phyloP scores from a whole-genome alignment of 1,140 invertebrate species.

The Drosophila sproati region DNA sequence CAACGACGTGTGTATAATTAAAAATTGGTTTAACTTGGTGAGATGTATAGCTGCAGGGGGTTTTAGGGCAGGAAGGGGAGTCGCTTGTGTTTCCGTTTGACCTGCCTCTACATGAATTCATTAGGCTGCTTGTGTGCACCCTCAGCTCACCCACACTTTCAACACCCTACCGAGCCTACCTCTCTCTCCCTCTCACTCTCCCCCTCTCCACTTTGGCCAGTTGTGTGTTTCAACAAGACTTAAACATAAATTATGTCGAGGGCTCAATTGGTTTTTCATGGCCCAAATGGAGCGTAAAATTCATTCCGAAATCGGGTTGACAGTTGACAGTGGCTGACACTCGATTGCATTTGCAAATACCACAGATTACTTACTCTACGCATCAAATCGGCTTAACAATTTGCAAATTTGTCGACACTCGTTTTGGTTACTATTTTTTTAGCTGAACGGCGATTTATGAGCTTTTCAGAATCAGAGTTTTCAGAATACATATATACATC shows the following conservation, averaged over 20 bases:
- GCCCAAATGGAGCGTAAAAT: conserved; percentile 62
- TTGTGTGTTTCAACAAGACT: conserved; percentile 72
- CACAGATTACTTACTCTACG: conserved; percentile 15
- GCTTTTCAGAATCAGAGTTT: background rate
- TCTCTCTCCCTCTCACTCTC: background rate
- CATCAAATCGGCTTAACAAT: conserved; percentile 41
- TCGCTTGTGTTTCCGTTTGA: conserved; percentile 37
- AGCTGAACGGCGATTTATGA: conserved; percentile 31
- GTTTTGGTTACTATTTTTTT: conserved; percentile 10
- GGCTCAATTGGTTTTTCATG: conserved; percentile 12
- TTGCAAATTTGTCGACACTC: conserved; percentile 26
- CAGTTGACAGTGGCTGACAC: conserved; percentile 10
- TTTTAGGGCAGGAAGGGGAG: no score
- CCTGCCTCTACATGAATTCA: conserved; percentile 74
- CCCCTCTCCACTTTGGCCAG: background rate
- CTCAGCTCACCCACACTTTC: no score
- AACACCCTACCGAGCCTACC: conserved; percentile 23
- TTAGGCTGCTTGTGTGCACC: conserved; percentile 46
- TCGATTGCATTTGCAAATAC: conserved; percentile 27
- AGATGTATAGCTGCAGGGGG: no score
- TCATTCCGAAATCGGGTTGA: conserved; percentile 45
- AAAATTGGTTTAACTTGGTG: conserved; percentile 31
- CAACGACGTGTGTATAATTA: conserved; percentile 81
- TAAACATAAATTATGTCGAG: conserved; percentile 71
- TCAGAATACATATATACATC: background rate